These are phyloP conservation scores for Phenganax marumi DNA, from an alignment of 92 coral and sea anemone genomes.

Conservation along the genomic window DNA sequence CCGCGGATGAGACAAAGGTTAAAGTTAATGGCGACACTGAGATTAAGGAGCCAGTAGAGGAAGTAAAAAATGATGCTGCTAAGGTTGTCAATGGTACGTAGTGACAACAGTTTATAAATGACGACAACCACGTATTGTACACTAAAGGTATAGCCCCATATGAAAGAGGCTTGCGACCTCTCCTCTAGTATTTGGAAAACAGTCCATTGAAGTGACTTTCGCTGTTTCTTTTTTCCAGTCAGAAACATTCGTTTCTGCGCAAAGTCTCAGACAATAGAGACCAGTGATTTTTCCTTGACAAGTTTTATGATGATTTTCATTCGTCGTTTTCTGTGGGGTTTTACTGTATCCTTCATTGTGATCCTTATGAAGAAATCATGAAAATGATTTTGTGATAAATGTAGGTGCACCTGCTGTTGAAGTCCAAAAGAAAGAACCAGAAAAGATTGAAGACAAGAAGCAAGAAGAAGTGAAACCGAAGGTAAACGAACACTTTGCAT, in stretches of 20 bases:
- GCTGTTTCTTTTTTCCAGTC: too few species aligned
- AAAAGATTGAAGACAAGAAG: conserved; percentile 23
- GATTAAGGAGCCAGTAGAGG: conserved; percentile 4
- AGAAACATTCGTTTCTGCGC: too few species aligned
- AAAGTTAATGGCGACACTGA: conserved; percentile 32
- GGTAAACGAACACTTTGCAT: neutral
- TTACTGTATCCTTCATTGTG: neutral
- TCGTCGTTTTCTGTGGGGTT: too few species aligned
- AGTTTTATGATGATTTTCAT: too few species aligned
- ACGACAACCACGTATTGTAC: neutral
- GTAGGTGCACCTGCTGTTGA: conserved; percentile 33
- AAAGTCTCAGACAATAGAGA: too few species aligned
- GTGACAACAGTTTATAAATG: neutral
- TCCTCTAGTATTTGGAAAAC: too few species aligned
- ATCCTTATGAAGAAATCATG: neutral
- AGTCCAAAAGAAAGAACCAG: conserved; percentile 34
- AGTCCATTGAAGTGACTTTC: too few species aligned
- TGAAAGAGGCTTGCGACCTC: too few species aligned
- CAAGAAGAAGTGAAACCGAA: conserved; percentile 12
- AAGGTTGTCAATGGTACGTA: conserved; percentile 41
- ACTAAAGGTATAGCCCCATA: neutral
- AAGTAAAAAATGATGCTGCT: neutral
- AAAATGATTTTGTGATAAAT: neutral
- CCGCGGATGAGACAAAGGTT: neutral
- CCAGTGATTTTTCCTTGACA: too few species aligned